Percentiles rank a stretch among this genome's conserved stretches.
phyloP scores from a whole-genome alignment of 2,888 invertebrate genomes.

The Protonemura montana region DNA sequence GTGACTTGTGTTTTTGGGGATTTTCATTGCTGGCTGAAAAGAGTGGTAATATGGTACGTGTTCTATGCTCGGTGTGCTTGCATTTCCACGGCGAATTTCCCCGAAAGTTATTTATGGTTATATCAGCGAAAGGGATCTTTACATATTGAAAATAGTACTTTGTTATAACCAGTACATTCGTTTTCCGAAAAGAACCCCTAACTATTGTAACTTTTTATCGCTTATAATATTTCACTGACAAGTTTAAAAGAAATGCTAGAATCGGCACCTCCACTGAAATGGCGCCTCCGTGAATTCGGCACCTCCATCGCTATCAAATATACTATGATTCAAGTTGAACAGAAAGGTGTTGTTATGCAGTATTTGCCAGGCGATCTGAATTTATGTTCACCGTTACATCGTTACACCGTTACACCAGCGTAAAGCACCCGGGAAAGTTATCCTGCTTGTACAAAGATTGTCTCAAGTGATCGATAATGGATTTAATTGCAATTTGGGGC shows the following conservation, averaged over 20 bases:
- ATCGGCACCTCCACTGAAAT: not conserved
- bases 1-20: not conserved
- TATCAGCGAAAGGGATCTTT: not conserved
- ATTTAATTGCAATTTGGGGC: slow-evolving; percentile 28
- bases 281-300: not conserved
- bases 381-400: too few relatives aligned
- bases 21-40: not conserved
- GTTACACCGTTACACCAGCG: too few relatives aligned
- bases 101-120: not conserved
- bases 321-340: too few relatives aligned
- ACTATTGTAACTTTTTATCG: not conserved
- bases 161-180: not conserved
- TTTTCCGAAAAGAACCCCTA: not conserved
- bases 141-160: not conserved
- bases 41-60: not conserved
- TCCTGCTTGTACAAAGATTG: not conserved
- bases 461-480: slow-evolving; percentile 29
- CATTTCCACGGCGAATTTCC: not conserved
- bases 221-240: not conserved
- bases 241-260: not conserved
- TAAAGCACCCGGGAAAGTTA: too few relatives aligned
- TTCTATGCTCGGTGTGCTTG: not conserved
- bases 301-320: not conserved
- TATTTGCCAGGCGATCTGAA: too few relatives aligned
- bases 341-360: too few relatives aligned